Evolutionary conservation across 2,888 invertebrate species (phyloP).

Genomic region (Papilio demoleus): DNA sequence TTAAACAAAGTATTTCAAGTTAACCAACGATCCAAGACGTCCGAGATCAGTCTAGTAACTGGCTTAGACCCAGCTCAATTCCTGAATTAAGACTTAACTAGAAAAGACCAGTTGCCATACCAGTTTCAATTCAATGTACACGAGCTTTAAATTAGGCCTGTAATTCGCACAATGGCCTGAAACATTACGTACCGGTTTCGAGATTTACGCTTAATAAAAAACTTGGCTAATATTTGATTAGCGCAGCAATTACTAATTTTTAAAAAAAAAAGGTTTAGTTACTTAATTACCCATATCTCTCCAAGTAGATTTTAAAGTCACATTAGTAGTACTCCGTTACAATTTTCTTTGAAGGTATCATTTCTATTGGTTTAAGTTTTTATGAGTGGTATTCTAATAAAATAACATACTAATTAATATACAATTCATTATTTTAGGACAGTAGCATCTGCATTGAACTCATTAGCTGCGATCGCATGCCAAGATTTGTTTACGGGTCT

Average conservation of each 20-base stretch:
- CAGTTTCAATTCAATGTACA: conserved; percentile 66
- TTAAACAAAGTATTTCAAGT: neutral
- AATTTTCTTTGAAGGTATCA: too few species aligned
- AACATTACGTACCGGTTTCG: neutral
- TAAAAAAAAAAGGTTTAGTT: too few species aligned
- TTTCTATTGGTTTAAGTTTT: neutral
- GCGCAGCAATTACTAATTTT: too few species aligned
- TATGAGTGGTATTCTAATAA: neutral
- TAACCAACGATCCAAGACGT: conserved; percentile 48
- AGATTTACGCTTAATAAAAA: neutral
- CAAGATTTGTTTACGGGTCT: conserved; percentile 92
- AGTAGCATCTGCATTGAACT: conserved; percentile 97
- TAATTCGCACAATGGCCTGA: conserved; percentile 44
- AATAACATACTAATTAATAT: conserved; percentile 10
- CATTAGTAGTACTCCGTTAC: too few species aligned
- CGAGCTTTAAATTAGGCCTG: conserved; percentile 52
- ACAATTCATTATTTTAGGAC: conserved; percentile 85
- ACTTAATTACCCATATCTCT: too few species aligned
- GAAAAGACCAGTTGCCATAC: conserved; percentile 69
- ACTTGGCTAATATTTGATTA: too few species aligned
- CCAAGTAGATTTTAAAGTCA: too few species aligned
- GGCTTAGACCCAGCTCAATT: conserved; percentile 53
- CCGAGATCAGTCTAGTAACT: conserved; percentile 57
- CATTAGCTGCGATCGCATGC: conserved; percentile 94
- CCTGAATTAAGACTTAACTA: conserved; percentile 61